Evolutionary conservation across 2,888 invertebrate genomes (phyloP).

Genomic region (Melanostoma scalare): DNA sequence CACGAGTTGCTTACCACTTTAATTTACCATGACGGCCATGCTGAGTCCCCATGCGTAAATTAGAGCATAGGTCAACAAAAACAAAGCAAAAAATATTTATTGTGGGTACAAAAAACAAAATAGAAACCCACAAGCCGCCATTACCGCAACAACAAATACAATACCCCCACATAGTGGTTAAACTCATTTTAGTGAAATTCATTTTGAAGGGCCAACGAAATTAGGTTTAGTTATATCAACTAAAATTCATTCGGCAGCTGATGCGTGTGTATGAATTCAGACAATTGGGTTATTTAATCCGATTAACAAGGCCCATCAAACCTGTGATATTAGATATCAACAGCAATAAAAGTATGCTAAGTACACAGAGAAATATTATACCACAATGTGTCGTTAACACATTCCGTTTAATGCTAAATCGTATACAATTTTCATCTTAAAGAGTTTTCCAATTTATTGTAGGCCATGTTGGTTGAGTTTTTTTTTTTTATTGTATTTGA

Average conservation of each 20-base stretch:
- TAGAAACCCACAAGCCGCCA: constrained; percentile 17
- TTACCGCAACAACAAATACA: constrained; percentile 21
- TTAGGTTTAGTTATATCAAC: background rate
- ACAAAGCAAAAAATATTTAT: background rate
- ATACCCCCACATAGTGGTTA: constrained; percentile 1
- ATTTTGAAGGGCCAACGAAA: constrained; percentile 1
- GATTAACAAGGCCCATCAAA: background rate
- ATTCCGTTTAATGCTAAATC: background rate
- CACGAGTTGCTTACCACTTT: constrained; percentile 22
- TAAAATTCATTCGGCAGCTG: constrained; percentile 5
- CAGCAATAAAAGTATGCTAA: background rate
- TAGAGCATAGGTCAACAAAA: constrained; percentile 14
- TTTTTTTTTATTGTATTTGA: constrained; percentile 1
- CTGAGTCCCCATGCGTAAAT: constrained; percentile 25
- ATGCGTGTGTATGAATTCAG: constrained; percentile 10
- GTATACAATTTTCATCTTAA: constrained; percentile 13
- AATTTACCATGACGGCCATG: constrained; percentile 28
- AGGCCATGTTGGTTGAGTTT: constrained; percentile 5
- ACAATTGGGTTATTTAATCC: background rate
- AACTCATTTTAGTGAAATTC: constrained; percentile 4
- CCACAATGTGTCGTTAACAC: background rate
- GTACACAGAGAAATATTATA: background rate
- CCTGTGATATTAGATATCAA: background rate
- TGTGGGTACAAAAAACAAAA: constrained; percentile 28
- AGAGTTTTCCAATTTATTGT: constrained; percentile 20